Base-by-base conservation (phyloP, 2,888 invertebrate genomes). In the Spialia ferax region DNA sequence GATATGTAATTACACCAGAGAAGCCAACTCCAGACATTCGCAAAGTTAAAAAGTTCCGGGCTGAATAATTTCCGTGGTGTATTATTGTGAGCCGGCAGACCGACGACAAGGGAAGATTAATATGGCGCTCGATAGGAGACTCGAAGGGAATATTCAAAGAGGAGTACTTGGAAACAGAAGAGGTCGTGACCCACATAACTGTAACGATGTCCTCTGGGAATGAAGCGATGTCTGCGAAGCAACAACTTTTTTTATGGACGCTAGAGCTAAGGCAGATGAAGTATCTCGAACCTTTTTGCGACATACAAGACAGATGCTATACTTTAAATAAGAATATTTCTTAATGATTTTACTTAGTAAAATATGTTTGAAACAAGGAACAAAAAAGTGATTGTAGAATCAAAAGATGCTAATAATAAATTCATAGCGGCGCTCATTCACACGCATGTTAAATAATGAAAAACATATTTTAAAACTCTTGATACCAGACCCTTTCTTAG, bases 111-210 rank as follows among this genome's bases (percentile, higher is more conserved):
- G 55, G 29, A 45, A 42, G 59, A 68, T 63, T 57, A 69, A 70
- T 63, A 69, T 70, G 63, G 54, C 57, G 35, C 70, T 71, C 54
- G 59, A 70, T 68, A 63, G 68, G 48, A 54, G 35, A 67, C 64
- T 68, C 55, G 67, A 73, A 73, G 70, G 68, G 69, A 69, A 71
- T 66, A 71, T 68, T 72, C 71, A 73, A 69, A 71, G 64, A 73
- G 69, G 65, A 72, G 71, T 69, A 62, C 63, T 35, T 10, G 63
- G 38, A 55, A 54, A 29, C 70, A 64, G 69, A 69, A 63, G 70
- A 74, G 77, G 77, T 74, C 77, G 71, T 74, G 80, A 80, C 80
- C 80, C 70, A 80, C 68, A 75, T 76, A 78, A 60, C 73, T 52
- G 72, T 75, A 77, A 77, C 75, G 76, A 75, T 70, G 72, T 74